Base-by-base conservation (phyloP, 2,797 vertebrate genomes). In the Carcharodon carcharias region DNA sequence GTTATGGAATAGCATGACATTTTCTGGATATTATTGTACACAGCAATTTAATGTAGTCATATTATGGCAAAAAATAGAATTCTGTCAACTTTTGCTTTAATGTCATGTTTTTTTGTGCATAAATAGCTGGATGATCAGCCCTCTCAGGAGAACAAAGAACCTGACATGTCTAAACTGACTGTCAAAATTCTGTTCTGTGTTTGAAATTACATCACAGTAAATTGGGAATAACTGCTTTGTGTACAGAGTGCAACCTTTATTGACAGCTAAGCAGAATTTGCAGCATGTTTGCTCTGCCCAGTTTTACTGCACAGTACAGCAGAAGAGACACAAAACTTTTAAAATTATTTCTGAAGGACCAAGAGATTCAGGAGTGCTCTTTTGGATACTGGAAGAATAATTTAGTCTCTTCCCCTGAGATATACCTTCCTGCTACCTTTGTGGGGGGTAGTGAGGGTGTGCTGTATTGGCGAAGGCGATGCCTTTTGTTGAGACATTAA, bases 51-150 rank as follows among this genome's bases (percentile, higher is more conserved):
- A 95, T 73, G 28, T 71, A 54, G 67, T 69, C 40, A 31, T 16
- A 50, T 50, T 73, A 40, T 56, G 35, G 89, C 50, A 69, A 95
- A 95, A 69, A 71, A 73, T 50, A 85, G 45, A 35, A 94, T 94
- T 63, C 45, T 92, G 61, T 92, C 94, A 73, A 95, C 67, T 31
- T 50, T 50, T 73, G 45, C 65, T 73, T 56, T 95, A 95, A 56
- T 95, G 14, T 45, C 65, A 95, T 54, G 69, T 50, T 71, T 45
- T 56, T 95, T 45, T 73, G 40, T 73, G 67, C 71, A 73, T 95
- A 73, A 95, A 95, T 95, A 95, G 45, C 65, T 71, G 40, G 93
- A 45, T 50, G 94, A 69, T 54, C 94, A 95, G 45, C 65, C 67
- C 56, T 69, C 40, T 50, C 40, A 54, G 26, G 94, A 95, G 94